Evolutionary conservation across 1,140 invertebrate genomes (phyloP).

Genomic region (Diabrotica virgifera): DNA sequence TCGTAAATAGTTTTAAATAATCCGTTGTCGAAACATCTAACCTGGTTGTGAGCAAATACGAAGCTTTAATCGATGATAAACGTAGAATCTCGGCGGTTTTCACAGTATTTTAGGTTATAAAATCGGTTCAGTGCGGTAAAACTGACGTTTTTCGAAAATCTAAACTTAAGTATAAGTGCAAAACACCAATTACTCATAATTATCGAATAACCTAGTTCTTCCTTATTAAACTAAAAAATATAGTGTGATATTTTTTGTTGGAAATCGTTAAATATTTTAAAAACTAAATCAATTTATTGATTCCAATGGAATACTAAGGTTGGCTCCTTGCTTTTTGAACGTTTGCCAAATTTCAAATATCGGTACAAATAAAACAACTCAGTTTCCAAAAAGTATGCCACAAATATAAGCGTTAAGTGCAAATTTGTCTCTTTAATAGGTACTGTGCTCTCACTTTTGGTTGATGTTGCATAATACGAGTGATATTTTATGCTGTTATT

Average conservation of each 20-base stretch:
- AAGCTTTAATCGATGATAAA: conserved; percentile 4
- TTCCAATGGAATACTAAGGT: background rate
- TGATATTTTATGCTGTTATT: conserved; percentile 5
- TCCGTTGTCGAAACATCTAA: background rate
- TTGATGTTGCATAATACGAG: conserved; percentile 1
- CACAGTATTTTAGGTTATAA: conserved; percentile 18
- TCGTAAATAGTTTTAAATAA: conserved; percentile 16
- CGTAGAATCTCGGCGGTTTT: conserved; percentile 1
- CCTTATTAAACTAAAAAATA: background rate
- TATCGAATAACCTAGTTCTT: background rate
- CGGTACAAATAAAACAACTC: no score
- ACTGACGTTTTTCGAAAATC: background rate
- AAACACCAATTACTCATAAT: background rate
- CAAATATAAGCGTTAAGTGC: background rate
- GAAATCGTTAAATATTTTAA: background rate
- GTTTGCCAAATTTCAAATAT: background rate
- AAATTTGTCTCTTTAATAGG: background rate
- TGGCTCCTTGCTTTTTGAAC: background rate
- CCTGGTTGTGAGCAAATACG: background rate
- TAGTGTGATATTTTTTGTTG: background rate
- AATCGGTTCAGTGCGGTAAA: background rate
- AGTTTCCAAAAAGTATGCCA: background rate
- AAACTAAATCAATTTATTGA: background rate
- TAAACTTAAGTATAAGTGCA: conserved; percentile 4
- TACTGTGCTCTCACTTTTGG: background rate